Base-by-base conservation (phyloP, 2,797 vertebrate species). In the Artibeus lituratus region DNA sequence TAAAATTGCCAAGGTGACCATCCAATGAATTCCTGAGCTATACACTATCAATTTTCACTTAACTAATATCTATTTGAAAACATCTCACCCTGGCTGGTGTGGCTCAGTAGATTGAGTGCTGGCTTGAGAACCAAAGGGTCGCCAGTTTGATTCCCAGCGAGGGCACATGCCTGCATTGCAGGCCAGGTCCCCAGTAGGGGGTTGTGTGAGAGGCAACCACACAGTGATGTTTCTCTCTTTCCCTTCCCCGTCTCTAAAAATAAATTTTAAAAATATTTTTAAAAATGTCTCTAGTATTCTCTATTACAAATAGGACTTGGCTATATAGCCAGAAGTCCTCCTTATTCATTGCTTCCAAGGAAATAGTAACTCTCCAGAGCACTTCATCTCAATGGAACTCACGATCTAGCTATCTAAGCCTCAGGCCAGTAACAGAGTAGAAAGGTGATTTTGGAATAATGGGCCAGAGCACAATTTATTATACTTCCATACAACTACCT, bases 51-150 rank as follows among this genome's bases (percentile, higher is more conserved):
- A 53, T 92, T 91, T 94, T 93, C 85, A 94, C 5, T 94, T 80
- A 95, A 91, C 88, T 94, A 88, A 90, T 2, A 95, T 6, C 42
- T 96, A 88, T 76, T 94, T 96, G 83, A 51, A 96, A 90, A 85
- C 39, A 35, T 15, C 26, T 92, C 57, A 32, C 59, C 12, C 59
- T 62, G 59, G 59, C 26, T 62, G 26, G 26, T 62, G 26, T 62
- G 59, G 59, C 59, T 62, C 59, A 62, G 26, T 59, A 19, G 57
- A 59, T 14, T 32, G 59, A 62, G 59, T 62, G 59, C 26, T 62
- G 26, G 59, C 26, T 26, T 62, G 59, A 14, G 59, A 62, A 62
- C 59, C 59, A 62, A 62, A 62, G 59, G 26, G 12, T 29, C 26
- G 0, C 59, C 5, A 0, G 29, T 32, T 62, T 32, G 26, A 62